Conservation (phyloP, 1,140 invertebrate species). For the Agrilus planipennis region DNA sequence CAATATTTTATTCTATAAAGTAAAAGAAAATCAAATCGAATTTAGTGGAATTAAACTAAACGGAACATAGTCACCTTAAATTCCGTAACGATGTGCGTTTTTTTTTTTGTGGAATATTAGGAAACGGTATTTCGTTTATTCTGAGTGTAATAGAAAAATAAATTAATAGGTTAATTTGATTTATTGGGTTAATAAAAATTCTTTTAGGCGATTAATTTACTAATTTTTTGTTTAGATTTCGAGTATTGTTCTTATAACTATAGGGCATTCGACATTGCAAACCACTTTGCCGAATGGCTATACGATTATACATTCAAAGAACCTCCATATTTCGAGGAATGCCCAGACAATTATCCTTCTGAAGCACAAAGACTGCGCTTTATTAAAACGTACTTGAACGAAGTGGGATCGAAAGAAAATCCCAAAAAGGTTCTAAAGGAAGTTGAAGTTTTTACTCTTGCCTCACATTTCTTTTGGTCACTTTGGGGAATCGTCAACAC, state of each 20-base stretch:
- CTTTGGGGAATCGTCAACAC: constrained; percentile 86
- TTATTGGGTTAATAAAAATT: no score
- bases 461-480: constrained; percentile 87
- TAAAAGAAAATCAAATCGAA: background rate
- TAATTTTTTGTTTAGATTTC: constrained; percentile 60
- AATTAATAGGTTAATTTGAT: background rate
- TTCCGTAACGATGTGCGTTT: background rate
- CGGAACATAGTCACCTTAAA: background rate
- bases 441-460: constrained; percentile 69
- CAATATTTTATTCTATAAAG: background rate
- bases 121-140: background rate
- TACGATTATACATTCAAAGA: constrained; percentile 76
- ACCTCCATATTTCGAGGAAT: constrained; percentile 66
- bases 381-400: constrained; percentile 26
- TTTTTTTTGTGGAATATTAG: constrained; percentile 1
- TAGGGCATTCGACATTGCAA: constrained; percentile 88
- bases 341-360: constrained; percentile 55
- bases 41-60: background rate
- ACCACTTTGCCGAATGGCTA: constrained; percentile 92
- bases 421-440: constrained; percentile 57
- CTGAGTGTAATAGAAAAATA: background rate
- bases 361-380: constrained; percentile 56
- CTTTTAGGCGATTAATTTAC: no score
- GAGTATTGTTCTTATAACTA: constrained; percentile 93
- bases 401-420: constrained; percentile 35